Evolutionary conservation across 2,888 invertebrate genomes (phyloP), one percentile per base, ranked within the genome.

Genomic region (Hirudinaria manillensis): DNA sequence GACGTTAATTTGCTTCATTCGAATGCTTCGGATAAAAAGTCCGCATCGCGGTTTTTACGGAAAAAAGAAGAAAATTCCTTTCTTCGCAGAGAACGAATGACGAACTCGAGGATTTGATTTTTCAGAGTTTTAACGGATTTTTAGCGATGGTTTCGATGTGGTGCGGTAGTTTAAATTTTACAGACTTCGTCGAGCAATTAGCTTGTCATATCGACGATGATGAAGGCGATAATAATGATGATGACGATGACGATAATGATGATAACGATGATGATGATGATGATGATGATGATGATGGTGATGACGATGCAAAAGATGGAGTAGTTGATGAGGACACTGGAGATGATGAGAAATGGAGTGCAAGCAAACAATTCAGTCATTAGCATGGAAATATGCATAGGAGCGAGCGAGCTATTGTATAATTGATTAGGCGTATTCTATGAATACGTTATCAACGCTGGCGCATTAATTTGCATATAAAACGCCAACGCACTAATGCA

Each of bases 401-500:
- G 29, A 61, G 61, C 61, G 61, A 61, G 61, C 61, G 24, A 29
- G 61, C 61, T 61, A 27, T 61, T 61, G 61, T 61, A 61, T 61
- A 61, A 61, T 61, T 61, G 61, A 61, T 61, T 61, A 61, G 61
- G 24, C 61, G 61, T 29, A 61, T 61, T 61, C 61, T 61, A 61
- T 61, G 61, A 61, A 61, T 61, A 61, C 61, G 29, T 61, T 61
- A 70, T 36, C 24, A 45, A 70, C 38, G 38, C 38, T 21, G 27
- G 70, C 24, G 38, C 51, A 70, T 38, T 70, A 38, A 70, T 70
- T 70, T 70, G 70, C 70, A 70, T 70, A 70, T 34, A 45, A 70
- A 70, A 70, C 51, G 45, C 70, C 24, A 45, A 70, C 36, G 70
- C n/a, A 70, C 70, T 70, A 70, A 70, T 70, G 70, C 70, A 70